Percentiles rank a stretch among this genome's conserved stretches.
phyloP scores from a whole-genome alignment of 2,797 vertebrate genomes.

The Peromyscus nudipes region DNA sequence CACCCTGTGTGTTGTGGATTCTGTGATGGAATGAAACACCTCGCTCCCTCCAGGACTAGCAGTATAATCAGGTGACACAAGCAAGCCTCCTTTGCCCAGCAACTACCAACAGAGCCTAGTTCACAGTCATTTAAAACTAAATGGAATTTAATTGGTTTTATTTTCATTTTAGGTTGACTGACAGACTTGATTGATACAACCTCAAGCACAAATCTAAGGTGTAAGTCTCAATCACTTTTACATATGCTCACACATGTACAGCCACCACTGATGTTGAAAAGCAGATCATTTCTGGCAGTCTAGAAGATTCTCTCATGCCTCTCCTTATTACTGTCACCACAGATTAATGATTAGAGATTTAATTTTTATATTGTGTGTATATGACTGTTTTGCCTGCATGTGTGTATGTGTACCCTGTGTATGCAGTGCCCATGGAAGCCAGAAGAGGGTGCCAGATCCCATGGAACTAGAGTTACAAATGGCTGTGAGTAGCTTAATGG shows the following conservation, averaged over 20 bases:
- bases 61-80: neutral
- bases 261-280: neutral
- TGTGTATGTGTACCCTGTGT: neutral
- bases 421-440: neutral
- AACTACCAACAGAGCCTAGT: neutral
- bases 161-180: neutral
- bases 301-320: neutral
- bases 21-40: neutral
- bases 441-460: neutral
- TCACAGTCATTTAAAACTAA: conserved; percentile 2
- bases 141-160: neutral
- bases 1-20: neutral
- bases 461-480: neutral
- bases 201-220: conserved; percentile 42
- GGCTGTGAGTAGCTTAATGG: too few species aligned
- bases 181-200: conserved; percentile 3
- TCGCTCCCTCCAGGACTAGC: neutral
- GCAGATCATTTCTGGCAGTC: neutral
- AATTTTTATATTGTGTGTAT: neutral
- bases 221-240: neutral
- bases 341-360: neutral
- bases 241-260: neutral
- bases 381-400: neutral
- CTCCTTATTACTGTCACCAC: conserved; percentile 3
- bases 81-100: conserved; percentile 7